Evolutionary conservation across 2,888 invertebrate species (phyloP).

Genomic region (Didymodactylos carnosus): DNA sequence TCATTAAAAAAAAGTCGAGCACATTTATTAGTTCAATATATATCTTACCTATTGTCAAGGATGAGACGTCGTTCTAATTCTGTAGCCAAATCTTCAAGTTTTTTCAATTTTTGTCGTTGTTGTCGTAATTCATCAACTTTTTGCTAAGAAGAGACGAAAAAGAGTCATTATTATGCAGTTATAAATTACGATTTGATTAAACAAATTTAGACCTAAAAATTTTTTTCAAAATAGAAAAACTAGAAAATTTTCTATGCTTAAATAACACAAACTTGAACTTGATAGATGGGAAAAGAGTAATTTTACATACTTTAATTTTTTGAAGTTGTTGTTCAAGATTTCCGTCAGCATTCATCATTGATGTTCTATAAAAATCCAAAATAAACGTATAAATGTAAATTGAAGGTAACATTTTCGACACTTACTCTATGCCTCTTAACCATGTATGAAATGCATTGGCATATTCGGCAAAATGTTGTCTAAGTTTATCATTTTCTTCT

Average conservation of each 20-base stretch:
- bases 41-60: constrained; percentile 89
- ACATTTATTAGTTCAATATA: too few relatives aligned
- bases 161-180: too few relatives aligned
- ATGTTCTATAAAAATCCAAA: background rate
- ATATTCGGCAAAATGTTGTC: constrained; percentile 94
- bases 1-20: too few relatives aligned
- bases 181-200: too few relatives aligned
- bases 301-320: background rate
- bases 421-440: constrained; percentile 30
- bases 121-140: constrained; percentile 74
- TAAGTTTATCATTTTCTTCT: constrained; percentile 90
- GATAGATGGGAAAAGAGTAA: background rate
- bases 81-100: constrained; percentile 84
- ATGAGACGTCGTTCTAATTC: constrained; percentile 87
- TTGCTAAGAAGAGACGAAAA: background rate
- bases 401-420: background rate
- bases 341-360: background rate
- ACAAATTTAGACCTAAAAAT: too few relatives aligned
- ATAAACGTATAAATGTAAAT: background rate
- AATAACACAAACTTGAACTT: background rate
- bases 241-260: too few relatives aligned
- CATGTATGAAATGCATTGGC: constrained; percentile 82
- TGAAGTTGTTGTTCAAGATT: background rate
- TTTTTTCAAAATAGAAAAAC: too few relatives aligned
- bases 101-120: constrained; percentile 71